phyloP scores from a whole-genome alignment of 2,113 vertebrate genomes.

The Halcyon malimbica region DNA sequence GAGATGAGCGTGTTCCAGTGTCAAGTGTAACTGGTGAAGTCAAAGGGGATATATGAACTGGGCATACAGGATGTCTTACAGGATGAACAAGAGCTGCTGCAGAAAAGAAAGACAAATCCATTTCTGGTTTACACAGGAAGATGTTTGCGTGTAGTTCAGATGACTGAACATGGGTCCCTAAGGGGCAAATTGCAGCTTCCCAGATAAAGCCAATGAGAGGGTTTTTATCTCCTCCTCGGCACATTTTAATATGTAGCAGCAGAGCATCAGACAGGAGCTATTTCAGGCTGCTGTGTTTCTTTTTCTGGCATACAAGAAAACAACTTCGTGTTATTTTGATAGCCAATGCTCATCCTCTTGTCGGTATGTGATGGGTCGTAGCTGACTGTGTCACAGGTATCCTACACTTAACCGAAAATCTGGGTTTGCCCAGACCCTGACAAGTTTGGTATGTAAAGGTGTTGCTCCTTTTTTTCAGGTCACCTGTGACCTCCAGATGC shows the following conservation, averaged over 20 bases:
- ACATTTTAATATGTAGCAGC: constrained; percentile 37
- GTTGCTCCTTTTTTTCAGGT: background rate
- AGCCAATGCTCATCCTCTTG: background rate
- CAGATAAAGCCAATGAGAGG: constrained; percentile 12
- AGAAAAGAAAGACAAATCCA: background rate
- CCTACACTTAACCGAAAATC: background rate
- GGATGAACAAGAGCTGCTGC: background rate
- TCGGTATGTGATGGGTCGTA: background rate
- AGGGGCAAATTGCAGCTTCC: background rate
- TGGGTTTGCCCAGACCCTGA: background rate
- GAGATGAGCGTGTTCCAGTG: constrained; percentile 20
- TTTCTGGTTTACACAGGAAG: background rate
- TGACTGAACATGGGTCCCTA: background rate
- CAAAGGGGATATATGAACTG: constrained; percentile 14
- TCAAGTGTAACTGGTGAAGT: constrained; percentile 37
- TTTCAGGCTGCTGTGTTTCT: constrained; percentile 20
- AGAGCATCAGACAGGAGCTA: constrained; percentile 29
- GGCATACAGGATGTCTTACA: background rate
- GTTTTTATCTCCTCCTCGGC: constrained; percentile 13
- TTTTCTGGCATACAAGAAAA: constrained; percentile 15
- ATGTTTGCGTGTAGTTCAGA: background rate
- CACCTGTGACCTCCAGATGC: background rate
- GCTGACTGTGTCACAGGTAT: background rate
- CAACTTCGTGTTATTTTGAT: background rate
- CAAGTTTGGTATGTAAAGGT: background rate